Percentiles rank a stretch among this genome's conserved stretches.
Conservation (phyloP, 2,888 invertebrate species). For the Acanthosepion esculentum region DNA sequence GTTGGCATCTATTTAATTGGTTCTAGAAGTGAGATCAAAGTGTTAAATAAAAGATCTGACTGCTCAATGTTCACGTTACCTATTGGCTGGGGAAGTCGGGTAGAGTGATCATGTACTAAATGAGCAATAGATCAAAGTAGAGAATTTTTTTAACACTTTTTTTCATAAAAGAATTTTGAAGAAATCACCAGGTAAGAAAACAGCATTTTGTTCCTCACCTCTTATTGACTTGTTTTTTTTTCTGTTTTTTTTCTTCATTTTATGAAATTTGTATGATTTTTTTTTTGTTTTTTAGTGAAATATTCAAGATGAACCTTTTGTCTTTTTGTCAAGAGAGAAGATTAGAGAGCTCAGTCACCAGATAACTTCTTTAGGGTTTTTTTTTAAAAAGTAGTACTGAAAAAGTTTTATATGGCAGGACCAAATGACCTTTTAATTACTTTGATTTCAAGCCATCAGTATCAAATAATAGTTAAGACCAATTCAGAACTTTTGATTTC, state of each 20-base stretch:
- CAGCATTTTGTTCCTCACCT: not conserved
- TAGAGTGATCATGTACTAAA: not conserved
- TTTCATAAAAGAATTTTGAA: slow-evolving; percentile 2
- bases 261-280: slow-evolving; percentile 10
- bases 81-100: not conserved
- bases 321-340: slow-evolving; percentile 33
- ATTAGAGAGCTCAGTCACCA: slow-evolving; percentile 23
- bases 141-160: not conserved
- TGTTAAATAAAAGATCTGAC: not conserved
- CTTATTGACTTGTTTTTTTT: not conserved
- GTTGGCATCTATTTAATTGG: not conserved
- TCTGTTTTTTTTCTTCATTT: not conserved
- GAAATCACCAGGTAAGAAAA: not conserved
- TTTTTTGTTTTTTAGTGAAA: not conserved
- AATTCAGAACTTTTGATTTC: not conserved
- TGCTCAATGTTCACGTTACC: not conserved
- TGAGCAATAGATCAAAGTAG: not conserved
- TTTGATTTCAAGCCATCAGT: slow-evolving; percentile 9
- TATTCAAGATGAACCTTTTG: not conserved
- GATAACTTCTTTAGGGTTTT: slow-evolving; percentile 33
- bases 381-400: not conserved
- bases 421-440: not conserved
- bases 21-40: slow-evolving; percentile 21
- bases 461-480: slow-evolving; percentile 18
- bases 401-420: slow-evolving; percentile 33